A percentile compares a stretch with the other conserved stretches of the same genome.
Conservation (phyloP, 2,797 vertebrate species). For the Lutjanus argentimaculatus region DNA sequence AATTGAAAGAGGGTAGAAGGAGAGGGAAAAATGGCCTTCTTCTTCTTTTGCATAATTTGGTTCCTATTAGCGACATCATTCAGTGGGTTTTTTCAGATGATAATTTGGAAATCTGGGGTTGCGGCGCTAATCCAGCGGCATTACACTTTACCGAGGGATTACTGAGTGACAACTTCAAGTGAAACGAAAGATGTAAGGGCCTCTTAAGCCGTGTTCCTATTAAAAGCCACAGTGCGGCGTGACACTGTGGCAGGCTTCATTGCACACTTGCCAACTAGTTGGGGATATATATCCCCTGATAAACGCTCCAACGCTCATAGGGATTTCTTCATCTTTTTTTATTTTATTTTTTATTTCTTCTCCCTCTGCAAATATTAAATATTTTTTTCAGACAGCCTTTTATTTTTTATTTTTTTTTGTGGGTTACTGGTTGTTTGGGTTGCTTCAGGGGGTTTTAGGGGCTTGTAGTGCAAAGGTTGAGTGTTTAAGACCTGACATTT, state of each 20-base stretch:
- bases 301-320: constrained; percentile 80
- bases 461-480: constrained; percentile 26
- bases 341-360: constrained; percentile 65
- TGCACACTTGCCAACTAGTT: constrained; percentile 83
- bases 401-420: constrained; percentile 23
- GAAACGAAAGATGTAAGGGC: constrained; percentile 89
- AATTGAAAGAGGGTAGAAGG: constrained; percentile 65
- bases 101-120: constrained; percentile 86
- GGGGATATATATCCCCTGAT: constrained; percentile 80
- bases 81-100: constrained; percentile 78
- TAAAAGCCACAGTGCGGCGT: constrained; percentile 83
- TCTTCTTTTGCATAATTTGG: constrained; percentile 80
- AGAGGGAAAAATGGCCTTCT: constrained; percentile 35
- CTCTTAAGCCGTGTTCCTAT: constrained; percentile 86
- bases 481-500: constrained; percentile 38
- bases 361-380: constrained; percentile 52
- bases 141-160: constrained; percentile 88
- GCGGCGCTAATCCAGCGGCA: constrained; percentile 84
- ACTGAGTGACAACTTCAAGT: constrained; percentile 90
- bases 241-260: constrained; percentile 85
- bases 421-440: constrained; percentile 10
- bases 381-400: constrained; percentile 20
- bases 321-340: constrained; percentile 75
- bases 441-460: neutral
- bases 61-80: constrained; percentile 84